Base-by-base conservation (phyloP, 2,888 invertebrate species). In the Dromius quadrimaculatus region DNA sequence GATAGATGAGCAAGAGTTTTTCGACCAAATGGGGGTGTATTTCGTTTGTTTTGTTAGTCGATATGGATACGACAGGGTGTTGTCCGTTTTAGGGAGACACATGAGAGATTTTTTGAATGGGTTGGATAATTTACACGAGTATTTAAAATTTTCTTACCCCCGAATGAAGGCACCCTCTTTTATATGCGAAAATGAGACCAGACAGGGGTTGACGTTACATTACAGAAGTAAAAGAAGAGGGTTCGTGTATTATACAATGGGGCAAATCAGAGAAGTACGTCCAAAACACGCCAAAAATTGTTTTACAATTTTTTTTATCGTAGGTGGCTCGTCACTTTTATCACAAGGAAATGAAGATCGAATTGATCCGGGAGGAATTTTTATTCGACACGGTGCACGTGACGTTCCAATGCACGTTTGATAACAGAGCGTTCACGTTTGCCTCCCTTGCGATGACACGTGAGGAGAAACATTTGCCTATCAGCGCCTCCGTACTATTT, bases 211-310 rank as follows among this genome's bases (percentile, higher is more conserved):
- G 72, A 95, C 95, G 0, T 85, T 98, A 71, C 98, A 98, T 83
- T 97, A 97, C 82, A 87, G 96, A 64, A 96, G 95, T 75, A 96
- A 95, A 81, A 85, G 98, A 73, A 88, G 94, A 73, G 98, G 98
- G 0, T 98, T 96, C 81, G 92, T 97, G 2, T 95, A 95, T 82
- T 98, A 98, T 80, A 96, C 97, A 3, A 97, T 97, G 92, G 98
- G 97, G 1, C 97, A 97, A 83, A 96, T 97, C 74, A 87, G 93
- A 80, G 94, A 92, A 87, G 91, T 90, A 76, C 80, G 83, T n/a
- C n/a, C n/a, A n/a, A n/a, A n/a, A n/a, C n/a, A n/a, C n/a, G n/a
- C n/a, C n/a, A n/a, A n/a, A n/a, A n/a, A n/a, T n/a, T n/a, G n/a
- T n/a, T n/a, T n/a, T n/a, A n/a, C n/a, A n/a, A n/a, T n/a, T n/a